Conservation (phyloP, 2,888 invertebrate species). For the Lasioglossum zephyrum region DNA sequence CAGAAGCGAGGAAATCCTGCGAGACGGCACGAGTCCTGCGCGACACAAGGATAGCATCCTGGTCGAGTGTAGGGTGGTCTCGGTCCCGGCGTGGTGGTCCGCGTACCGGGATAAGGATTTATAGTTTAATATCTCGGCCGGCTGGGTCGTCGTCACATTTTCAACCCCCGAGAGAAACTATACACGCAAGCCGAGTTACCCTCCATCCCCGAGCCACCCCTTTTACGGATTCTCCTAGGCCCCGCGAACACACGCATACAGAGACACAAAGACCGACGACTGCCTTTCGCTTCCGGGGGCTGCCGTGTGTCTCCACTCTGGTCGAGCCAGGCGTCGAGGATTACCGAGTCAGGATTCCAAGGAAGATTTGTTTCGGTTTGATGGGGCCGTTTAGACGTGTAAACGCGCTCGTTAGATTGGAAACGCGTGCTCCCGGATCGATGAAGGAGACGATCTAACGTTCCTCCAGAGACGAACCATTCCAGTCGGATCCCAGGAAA, state of each 20-base stretch:
- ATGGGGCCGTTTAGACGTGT: conserved; percentile 81
- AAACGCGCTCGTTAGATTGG: conserved; percentile 82
- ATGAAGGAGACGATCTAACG: conserved; percentile 16
- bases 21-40: conserved; percentile 46
- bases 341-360: conserved; percentile 73
- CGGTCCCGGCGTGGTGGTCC: conserved; percentile 78
- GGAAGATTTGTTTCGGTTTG: conserved; percentile 82
- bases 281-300: conserved; percentile 4
- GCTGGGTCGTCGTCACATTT: conserved; percentile 78
- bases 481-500: conserved; percentile 15
- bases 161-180: conserved; percentile 77
- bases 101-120: conserved; percentile 83
- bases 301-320: conserved; percentile 18
- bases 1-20: conserved; percentile 31
- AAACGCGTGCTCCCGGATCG: conserved; percentile 68
- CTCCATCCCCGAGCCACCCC: conserved; percentile 54
- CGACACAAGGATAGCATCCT: conserved; percentile 59
- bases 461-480: neutral
- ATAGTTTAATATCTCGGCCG: conserved; percentile 84
- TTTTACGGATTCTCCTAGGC: conserved; percentile 62
- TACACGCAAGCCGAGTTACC: conserved; percentile 59
- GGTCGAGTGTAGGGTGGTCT: conserved; percentile 62
- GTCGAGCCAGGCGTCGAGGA: conserved; percentile 45
- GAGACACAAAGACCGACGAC: neutral
- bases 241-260: conserved; percentile 24